Evolutionary conservation across 2,113 vertebrate species (phyloP).

Genomic region (Paramormyrops kingsleyae): DNA sequence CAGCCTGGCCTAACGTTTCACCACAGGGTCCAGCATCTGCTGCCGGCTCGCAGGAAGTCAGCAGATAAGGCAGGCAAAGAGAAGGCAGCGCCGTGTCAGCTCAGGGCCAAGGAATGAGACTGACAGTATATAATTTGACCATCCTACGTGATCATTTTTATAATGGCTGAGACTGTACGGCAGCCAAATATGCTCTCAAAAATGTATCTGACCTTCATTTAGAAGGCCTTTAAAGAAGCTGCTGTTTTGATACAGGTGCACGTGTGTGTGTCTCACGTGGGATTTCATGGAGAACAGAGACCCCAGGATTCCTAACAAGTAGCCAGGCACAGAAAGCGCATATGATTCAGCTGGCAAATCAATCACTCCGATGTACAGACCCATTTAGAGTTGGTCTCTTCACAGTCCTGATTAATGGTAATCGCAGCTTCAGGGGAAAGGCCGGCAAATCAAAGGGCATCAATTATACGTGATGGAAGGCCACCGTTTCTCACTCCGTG

Average conservation of each 20-base stretch:
- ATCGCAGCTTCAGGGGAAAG: neutral
- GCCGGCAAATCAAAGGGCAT: neutral
- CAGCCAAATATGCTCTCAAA: neutral
- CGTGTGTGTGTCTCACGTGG: neutral
- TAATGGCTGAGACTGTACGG: neutral
- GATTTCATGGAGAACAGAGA: neutral
- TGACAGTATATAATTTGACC: neutral
- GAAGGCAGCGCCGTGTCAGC: neutral
- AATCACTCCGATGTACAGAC: neutral
- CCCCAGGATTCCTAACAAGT: neutral
- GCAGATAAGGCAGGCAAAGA: neutral
- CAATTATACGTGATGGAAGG: neutral
- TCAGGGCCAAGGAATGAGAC: neutral
- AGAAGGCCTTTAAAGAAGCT: neutral
- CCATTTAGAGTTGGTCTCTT: neutral
- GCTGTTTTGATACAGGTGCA: neutral
- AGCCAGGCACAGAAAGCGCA: neutral
- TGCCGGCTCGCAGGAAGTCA: neutral
- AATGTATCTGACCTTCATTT: neutral
- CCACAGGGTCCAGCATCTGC: neutral
- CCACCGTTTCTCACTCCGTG: no score
- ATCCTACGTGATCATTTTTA: neutral
- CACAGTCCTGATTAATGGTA: neutral
- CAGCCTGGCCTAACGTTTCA: neutral
- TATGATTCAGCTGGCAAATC: neutral